phyloP scores from a whole-genome alignment of 2,888 invertebrate species.

The Galeruca laticollis region DNA sequence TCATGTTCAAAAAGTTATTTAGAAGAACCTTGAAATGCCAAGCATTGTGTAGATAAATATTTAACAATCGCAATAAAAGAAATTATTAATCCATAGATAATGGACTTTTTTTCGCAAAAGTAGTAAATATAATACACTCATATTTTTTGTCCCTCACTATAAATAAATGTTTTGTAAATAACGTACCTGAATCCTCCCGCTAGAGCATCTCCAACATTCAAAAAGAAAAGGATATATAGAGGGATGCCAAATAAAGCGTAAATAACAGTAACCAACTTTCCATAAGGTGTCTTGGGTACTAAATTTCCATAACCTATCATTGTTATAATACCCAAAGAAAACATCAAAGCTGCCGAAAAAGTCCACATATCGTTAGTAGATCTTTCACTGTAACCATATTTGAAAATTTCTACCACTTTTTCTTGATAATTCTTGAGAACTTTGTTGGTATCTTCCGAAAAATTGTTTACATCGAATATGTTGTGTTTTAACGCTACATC shows the following conservation, averaged over 20 bases:
- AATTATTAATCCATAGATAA: too few species aligned
- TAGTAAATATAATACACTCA: neutral
- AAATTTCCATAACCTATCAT: conserved; percentile 94
- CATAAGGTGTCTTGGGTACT: conserved; percentile 85
- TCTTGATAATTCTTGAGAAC: conserved; percentile 77
- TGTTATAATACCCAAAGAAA: conserved; percentile 87
- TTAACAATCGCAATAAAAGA: neutral
- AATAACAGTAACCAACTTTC: conserved; percentile 85
- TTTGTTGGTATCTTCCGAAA: conserved; percentile 72
- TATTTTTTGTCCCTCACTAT: neutral
- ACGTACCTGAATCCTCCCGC: conserved; percentile 76
- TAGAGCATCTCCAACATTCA: conserved; percentile 89
- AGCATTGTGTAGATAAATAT: too few species aligned
- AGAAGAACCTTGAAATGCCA: too few species aligned
- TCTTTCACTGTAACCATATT: conserved; percentile 77
- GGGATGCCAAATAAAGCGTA: conserved; percentile 92
- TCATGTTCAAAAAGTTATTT: too few species aligned
- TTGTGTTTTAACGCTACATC: conserved; percentile 73
- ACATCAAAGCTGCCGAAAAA: conserved; percentile 90
- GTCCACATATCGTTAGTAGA: conserved; percentile 82
- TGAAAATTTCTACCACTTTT: conserved; percentile 75
- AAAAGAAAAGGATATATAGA: conserved; percentile 86
- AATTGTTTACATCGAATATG: conserved; percentile 76
- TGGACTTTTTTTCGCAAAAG: too few species aligned
- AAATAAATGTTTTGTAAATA: neutral